These are phyloP conservation scores for Struthidea cinerea DNA, from an alignment of 2,113 vertebrate species.

Conservation along the genomic window DNA sequence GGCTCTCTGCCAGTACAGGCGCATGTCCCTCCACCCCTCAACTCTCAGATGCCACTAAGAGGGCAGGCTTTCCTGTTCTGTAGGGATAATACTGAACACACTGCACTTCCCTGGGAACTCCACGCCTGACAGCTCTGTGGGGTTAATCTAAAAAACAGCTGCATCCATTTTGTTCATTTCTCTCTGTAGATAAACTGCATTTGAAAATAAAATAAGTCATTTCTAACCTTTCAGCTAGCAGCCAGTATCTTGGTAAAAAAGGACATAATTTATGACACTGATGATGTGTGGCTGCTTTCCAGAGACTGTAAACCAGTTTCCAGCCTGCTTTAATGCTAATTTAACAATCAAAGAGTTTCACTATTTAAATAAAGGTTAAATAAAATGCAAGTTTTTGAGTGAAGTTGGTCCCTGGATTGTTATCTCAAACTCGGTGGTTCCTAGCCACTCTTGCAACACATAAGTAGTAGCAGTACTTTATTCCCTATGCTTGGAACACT, in stretches of 20 bases:
- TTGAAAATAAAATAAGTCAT: conserved; percentile 71
- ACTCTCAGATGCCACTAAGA: background rate
- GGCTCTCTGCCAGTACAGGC: background rate
- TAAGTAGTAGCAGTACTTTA: background rate
- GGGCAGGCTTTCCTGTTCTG: background rate
- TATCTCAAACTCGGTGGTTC: background rate
- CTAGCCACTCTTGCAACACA: background rate
- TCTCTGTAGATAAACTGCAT: conserved; percentile 65
- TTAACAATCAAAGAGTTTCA: conserved; percentile 15
- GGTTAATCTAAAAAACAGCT: conserved; percentile 74
- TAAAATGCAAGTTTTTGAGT: background rate
- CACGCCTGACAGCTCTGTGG: background rate
- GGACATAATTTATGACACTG: conserved; percentile 12
- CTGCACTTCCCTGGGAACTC: conserved; percentile 12
- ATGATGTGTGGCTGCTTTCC: conserved; percentile 6
- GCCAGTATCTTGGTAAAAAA: conserved; percentile 45
- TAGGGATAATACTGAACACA: background rate
- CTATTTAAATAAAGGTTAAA: conserved; percentile 38
- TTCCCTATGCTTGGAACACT: background rate
- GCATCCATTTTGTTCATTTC: conserved; percentile 72
- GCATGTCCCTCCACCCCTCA: background rate
- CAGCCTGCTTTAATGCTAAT: conserved; percentile 7
- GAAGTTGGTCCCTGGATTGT: background rate
- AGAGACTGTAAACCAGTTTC: background rate
- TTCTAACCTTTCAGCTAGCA: conserved; percentile 65